These are phyloP conservation scores for Arizona elegans DNA, from an alignment of 2,113 vertebrate genomes.

Conservation along the genomic window DNA sequence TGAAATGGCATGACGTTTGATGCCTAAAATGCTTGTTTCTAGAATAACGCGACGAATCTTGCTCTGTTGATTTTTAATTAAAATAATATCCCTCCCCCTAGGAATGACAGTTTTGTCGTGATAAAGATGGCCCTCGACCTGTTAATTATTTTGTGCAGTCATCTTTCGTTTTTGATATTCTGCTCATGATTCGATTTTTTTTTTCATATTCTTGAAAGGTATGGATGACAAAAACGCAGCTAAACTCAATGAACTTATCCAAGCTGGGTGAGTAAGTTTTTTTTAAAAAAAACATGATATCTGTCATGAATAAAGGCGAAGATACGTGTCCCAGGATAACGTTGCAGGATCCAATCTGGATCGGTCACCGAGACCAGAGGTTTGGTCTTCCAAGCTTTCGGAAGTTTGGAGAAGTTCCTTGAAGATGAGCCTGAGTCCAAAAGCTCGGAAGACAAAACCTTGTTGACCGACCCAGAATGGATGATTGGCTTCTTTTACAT, in stretches of 20 bases:
- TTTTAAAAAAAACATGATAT: neutral
- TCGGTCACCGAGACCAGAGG: no score
- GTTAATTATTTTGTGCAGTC: neutral
- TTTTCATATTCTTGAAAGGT: slow-evolving; percentile 73
- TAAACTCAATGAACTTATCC: slow-evolving; percentile 96
- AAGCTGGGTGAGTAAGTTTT: slow-evolving; percentile 84
- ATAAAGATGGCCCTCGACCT: neutral
- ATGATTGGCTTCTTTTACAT: neutral
- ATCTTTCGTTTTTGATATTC: slow-evolving; percentile 27
- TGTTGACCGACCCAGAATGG: no score
- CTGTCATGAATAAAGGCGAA: no score
- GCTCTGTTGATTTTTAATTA: neutral
- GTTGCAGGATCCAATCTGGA: no score
- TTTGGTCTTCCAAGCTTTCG: no score
- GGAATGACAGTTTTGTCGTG: neutral
- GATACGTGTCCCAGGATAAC: no score
- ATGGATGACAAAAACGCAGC: slow-evolving; percentile 98
- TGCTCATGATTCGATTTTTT: neutral
- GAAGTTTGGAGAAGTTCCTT: no score
- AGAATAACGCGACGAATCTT: neutral
- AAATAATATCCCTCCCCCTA: neutral
- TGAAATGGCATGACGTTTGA: neutral
- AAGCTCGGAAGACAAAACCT: no score
- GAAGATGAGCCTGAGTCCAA: no score
- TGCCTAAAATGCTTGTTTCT: neutral